Conservation (phyloP, 2,113 vertebrate genomes). For the Rhineura floridana region DNA sequence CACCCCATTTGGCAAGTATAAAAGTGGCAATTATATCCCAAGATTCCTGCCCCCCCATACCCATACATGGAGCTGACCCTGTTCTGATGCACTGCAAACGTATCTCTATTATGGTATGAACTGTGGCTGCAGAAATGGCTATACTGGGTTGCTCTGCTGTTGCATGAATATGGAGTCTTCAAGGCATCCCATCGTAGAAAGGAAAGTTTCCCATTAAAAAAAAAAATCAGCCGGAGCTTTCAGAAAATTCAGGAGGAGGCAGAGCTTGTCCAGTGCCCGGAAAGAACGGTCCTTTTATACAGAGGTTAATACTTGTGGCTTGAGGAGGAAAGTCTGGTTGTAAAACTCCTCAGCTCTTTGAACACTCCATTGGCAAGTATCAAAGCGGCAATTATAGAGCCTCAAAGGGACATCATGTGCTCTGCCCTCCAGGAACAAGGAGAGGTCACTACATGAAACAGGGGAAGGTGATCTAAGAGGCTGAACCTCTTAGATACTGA, state of each 20-base stretch:
- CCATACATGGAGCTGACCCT: not conserved
- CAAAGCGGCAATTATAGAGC: conserved; percentile 18
- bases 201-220: not conserved
- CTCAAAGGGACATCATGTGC: not conserved
- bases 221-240: not conserved
- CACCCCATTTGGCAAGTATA: no score
- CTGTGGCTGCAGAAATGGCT: not conserved
- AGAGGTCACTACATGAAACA: not conserved
- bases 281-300: conserved; percentile 11
- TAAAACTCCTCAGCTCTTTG: not conserved
- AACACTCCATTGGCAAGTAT: not conserved
- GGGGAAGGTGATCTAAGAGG: not conserved
- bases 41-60: no score
- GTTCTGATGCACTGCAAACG: no score
- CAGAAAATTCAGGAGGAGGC: not conserved
- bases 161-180: not conserved
- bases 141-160: not conserved
- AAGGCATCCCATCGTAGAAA: not conserved
- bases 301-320: not conserved
- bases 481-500: not conserved
- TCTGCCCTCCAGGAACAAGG: conserved; percentile 26
- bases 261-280: no score
- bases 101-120: not conserved
- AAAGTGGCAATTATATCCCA: no score
- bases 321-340: not conserved